Evolutionary conservation across 2,888 invertebrate genomes (phyloP), one percentile per base, ranked within the genome.

Genomic region (Stegana nigrithorax): DNA sequence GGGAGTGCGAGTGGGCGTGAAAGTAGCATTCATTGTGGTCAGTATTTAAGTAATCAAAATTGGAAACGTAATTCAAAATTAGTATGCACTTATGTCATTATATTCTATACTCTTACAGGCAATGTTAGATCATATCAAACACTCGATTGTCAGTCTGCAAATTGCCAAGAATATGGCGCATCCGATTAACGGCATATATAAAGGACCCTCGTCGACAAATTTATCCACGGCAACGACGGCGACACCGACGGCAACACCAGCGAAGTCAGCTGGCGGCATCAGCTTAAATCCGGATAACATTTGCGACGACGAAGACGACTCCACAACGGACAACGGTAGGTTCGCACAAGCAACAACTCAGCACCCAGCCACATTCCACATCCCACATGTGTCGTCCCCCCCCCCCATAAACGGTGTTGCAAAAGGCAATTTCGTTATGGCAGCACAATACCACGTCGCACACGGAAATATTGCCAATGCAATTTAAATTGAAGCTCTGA

Each of bases 51-150:
- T 7, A 25, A 55, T 32, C 19, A 14, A 23, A 36, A 39, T 56
- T 47, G 7, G 12, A 19, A 23, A 25, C 25, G 12, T 23, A 23
- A 26, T 1, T 23, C 23, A 21, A 23, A 6, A 23, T 7, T 19
- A 17, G 19, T 23, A 1, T 23, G 19, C 8, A 2, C 7, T 19
- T 36, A 10, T 36, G 4, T n/a, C n/a, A n/a, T n/a, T n/a, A n/a
- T n/a, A n/a, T n/a, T n/a, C 17, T 55, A 6, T 32, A 21, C 14
- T 39, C 7, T 89, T 88, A 66, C 88, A 96, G 93, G 91, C 91
- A 67, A 95, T 98, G 92, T 89, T 98, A 86, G 97, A 98, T 87
- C 94, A 97, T 79, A 94, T 98, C 72, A 98, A 98, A 88, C 98
- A 98, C 89, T 95, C 97, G 80, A 98, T 98, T 87, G 97, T 98